Evolutionary conservation across 2,888 invertebrate genomes (phyloP).

Genomic region (Copidosoma aretas): DNA sequence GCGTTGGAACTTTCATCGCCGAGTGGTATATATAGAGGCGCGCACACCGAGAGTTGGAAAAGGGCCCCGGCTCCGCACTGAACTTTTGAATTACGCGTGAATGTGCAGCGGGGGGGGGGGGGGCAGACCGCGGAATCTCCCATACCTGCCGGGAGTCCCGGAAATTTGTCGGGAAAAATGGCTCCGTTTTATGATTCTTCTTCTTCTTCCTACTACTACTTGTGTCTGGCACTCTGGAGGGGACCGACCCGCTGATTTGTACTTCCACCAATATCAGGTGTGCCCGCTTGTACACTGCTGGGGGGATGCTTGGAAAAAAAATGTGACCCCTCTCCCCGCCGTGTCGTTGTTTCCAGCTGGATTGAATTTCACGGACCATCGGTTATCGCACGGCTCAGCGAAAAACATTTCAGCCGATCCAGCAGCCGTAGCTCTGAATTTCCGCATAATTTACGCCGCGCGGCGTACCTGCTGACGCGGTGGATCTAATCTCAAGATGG

Average conservation of each 20-base stretch:
- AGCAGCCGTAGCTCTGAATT: no score
- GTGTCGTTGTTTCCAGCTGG: no score
- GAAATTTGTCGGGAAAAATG: slow-evolving; percentile 17
- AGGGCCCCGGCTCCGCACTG: slow-evolving; percentile 4
- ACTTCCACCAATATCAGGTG: not conserved
- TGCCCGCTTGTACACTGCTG: no score
- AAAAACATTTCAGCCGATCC: no score
- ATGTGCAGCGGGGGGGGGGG: no score
- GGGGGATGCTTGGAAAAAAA: no score
- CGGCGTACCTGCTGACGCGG: not conserved
- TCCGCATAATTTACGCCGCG: not conserved
- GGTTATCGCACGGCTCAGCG: no score
- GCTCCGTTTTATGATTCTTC: not conserved
- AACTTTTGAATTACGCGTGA: slow-evolving; percentile 24
- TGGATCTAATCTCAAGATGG: slow-evolving; percentile 40
- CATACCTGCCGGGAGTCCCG: not conserved
- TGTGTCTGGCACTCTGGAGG: no score
- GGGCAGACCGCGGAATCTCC: not conserved
- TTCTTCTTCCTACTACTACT: not conserved
- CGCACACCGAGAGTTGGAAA: slow-evolving; percentile 8
- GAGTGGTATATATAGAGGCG: not conserved
- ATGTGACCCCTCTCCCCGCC: no score
- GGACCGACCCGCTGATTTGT: not conserved
- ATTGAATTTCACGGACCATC: no score
- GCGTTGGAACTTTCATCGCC: not conserved